phyloP scores from a whole-genome alignment of 2,113 vertebrate genomes.

The Cyrtonyx montezumae region DNA sequence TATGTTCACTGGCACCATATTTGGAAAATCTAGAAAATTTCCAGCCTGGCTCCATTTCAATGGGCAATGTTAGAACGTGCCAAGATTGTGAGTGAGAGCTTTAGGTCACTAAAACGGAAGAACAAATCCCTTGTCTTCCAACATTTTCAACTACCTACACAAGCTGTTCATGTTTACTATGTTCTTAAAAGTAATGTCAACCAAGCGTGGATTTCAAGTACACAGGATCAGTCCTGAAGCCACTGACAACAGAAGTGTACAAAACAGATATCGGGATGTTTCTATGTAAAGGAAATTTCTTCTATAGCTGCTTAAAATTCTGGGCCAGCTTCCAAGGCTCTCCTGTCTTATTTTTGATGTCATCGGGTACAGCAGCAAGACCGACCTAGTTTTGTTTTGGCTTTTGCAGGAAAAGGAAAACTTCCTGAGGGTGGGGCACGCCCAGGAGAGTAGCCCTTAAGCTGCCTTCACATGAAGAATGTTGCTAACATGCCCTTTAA shows the following conservation, averaged over 20 bases:
- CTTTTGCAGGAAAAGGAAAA: not conserved
- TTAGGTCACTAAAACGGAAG: not conserved
- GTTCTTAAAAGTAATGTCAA: not conserved
- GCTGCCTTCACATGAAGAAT: conserved; percentile 35
- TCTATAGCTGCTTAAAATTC: not conserved
- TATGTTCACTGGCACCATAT: fast-evolving
- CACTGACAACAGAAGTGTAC: not conserved
- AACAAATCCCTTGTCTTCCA: not conserved
- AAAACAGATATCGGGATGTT: not conserved
- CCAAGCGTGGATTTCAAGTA: not conserved
- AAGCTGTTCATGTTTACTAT: fast-evolving
- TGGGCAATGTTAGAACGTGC: not conserved
- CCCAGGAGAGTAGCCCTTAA: not conserved
- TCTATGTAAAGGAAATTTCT: not conserved
- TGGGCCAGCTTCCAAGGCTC: not conserved
- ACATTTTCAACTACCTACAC: not conserved
- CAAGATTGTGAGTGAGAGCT: not conserved
- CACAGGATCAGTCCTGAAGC: not conserved
- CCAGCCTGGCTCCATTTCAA: not conserved
- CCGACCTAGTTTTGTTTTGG: not conserved
- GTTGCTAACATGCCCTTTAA: conserved; percentile 76
- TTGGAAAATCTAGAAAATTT: not conserved
- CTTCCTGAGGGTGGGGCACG: not conserved
- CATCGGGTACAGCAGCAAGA: not conserved
- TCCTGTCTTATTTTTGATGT: not conserved